phyloP scores from a whole-genome alignment of 2,888 invertebrate genomes.

The Pollenia griseotomentosa region DNA sequence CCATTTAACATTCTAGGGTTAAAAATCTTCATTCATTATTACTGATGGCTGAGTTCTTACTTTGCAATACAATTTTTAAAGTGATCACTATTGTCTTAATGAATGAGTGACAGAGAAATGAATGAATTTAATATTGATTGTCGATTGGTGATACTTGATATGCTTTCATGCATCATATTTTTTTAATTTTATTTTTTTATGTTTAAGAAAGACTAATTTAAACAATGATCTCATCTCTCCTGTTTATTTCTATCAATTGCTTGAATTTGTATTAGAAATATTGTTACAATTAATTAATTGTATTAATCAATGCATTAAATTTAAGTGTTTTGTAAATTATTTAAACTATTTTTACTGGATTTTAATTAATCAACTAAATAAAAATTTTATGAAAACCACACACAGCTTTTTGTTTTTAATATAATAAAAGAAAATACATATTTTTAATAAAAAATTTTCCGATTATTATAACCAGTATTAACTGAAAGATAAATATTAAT shows the following conservation, averaged over 20 bases:
- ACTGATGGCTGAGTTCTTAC: slow-evolving; percentile 37
- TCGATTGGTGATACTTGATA: slow-evolving; percentile 6
- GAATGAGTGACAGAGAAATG: slow-evolving; percentile 29
- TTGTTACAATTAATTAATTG: slow-evolving; percentile 2
- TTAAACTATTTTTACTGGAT: slow-evolving; percentile 9
- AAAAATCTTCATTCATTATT: slow-evolving; percentile 37
- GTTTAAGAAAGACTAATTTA: slow-evolving; percentile 35
- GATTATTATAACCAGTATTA: too few species aligned
- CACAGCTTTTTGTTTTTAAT: slow-evolving; percentile 5
- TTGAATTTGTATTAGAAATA: neutral
- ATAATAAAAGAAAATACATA: too few species aligned
- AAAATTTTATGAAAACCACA: neutral
- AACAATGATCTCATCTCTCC: slow-evolving; percentile 56
- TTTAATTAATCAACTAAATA: neutral
- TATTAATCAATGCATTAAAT: neutral
- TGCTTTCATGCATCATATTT: slow-evolving; percentile 49
- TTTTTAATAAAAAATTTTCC: too few species aligned
- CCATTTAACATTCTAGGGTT: slow-evolving; percentile 3
- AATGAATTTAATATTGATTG: slow-evolving; percentile 52
- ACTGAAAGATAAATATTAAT: too few species aligned
- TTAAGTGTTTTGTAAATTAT: slow-evolving; percentile 25
- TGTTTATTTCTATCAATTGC: slow-evolving; percentile 20
- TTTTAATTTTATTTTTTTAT: slow-evolving; percentile 49
- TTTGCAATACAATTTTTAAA: neutral
- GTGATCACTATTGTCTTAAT: slow-evolving; percentile 31